These are phyloP conservation scores for Sandelia bainsii DNA, from an alignment of 2,797 vertebrate species.

Conservation along the genomic window DNA sequence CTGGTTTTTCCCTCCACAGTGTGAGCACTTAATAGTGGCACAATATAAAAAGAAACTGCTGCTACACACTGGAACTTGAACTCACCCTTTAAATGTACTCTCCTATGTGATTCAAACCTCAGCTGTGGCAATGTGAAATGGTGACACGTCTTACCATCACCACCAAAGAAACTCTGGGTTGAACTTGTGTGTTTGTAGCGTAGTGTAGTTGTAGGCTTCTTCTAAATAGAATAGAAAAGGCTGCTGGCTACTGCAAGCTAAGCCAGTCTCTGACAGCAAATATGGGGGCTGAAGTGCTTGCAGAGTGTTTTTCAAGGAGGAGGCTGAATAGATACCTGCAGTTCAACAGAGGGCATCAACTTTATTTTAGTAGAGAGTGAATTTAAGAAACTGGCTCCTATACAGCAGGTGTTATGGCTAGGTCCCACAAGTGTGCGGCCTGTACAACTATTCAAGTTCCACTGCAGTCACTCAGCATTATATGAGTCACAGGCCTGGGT, in stretches of 20 bases:
- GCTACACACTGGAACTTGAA: conserved; percentile 73
- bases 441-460: conserved; percentile 18
- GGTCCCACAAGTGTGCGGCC: conserved; percentile 7
- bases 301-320: conserved; percentile 11
- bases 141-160: conserved; percentile 57
- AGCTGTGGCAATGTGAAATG: conserved; percentile 44
- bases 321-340: conserved; percentile 20
- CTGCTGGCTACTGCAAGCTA: conserved; percentile 15
- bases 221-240: conserved; percentile 15
- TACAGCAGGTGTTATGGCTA: conserved; percentile 14
- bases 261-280: conserved; percentile 25
- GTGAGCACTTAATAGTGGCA: conserved; percentile 75
- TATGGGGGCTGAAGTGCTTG: conserved; percentile 37
- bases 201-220: no score
- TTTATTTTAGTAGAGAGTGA: conserved; percentile 25
- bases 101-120: conserved; percentile 52
- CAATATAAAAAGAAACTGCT: conserved; percentile 85
- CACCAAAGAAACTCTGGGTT: not conserved
- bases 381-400: conserved; percentile 20
- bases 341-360: conserved; percentile 28
- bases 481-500: conserved; percentile 47
- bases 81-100: conserved; percentile 59
- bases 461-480: conserved; percentile 9
- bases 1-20: conserved; percentile 76
- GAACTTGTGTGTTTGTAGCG: no score